These are phyloP conservation scores for Folsomia candida DNA, from an alignment of 2,888 invertebrate genomes.

Conservation along the genomic window DNA sequence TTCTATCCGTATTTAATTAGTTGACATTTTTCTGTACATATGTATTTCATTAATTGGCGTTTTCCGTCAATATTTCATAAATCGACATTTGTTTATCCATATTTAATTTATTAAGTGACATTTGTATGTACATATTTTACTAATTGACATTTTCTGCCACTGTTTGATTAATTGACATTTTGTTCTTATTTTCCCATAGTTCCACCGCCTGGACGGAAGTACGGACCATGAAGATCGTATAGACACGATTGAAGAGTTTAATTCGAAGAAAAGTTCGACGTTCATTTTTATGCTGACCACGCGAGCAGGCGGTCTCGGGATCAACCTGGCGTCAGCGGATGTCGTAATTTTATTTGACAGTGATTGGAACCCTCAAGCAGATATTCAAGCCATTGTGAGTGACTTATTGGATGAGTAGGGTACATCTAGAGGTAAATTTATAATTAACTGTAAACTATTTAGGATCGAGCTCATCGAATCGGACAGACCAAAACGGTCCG, in stretches of 20 bases:
- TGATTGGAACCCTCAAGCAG: constrained; percentile 99
- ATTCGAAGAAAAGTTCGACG: constrained; percentile 55
- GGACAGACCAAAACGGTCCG: constrained; percentile 69
- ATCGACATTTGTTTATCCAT: too few species aligned
- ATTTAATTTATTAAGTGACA: too few species aligned
- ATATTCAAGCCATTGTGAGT: constrained; percentile 80
- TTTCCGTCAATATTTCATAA: too few species aligned
- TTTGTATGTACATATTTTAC: too few species aligned
- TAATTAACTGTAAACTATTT: too few species aligned
- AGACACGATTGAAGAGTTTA: constrained; percentile 58
- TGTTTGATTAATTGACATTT: too few species aligned
- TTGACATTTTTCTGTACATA: too few species aligned
- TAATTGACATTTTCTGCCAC: neutral
- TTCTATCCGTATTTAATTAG: too few species aligned
- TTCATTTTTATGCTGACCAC: constrained; percentile 66
- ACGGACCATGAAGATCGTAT: constrained; percentile 56
- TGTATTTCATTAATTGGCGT: too few species aligned
- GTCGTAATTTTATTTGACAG: constrained; percentile 98
- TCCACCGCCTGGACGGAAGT: constrained; percentile 64
- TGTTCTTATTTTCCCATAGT: too few species aligned
- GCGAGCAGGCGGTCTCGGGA: constrained; percentile 71
- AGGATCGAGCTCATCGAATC: constrained; percentile 73
- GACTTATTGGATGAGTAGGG: neutral
- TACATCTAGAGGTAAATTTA: neutral
- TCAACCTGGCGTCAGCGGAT: constrained; percentile 88